Evolutionary conservation across 2,888 invertebrate species (phyloP).

Genomic region (Argyresthia albistria): DNA sequence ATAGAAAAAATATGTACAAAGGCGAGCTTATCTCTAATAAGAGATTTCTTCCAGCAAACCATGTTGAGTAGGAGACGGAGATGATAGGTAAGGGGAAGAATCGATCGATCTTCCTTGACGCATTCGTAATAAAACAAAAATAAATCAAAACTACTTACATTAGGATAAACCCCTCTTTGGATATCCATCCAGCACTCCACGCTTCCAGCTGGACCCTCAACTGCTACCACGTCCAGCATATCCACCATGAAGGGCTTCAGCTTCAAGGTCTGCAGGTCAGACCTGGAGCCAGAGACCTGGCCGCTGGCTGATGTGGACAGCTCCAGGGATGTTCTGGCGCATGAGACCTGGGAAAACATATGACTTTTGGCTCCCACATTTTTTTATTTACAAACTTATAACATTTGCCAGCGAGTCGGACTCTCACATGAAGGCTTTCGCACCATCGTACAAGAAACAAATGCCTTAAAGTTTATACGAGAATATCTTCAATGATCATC

Average conservation of each 20-base stretch:
- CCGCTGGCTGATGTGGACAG: constrained; percentile 30
- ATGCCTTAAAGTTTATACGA: too few relatives aligned
- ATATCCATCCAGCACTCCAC: constrained; percentile 87
- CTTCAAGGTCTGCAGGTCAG: constrained; percentile 44
- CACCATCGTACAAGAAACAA: too few relatives aligned
- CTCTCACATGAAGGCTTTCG: too few relatives aligned
- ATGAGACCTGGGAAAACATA: constrained; percentile 44
- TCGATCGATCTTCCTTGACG: too few relatives aligned
- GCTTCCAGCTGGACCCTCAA: constrained; percentile 75
- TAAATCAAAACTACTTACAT: constrained; percentile 48
- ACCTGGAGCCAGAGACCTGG: background rate
- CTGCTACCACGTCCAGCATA: constrained; percentile 78
- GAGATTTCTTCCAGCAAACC: too few relatives aligned
- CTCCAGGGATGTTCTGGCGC: constrained; percentile 48
- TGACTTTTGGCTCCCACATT: constrained; percentile 44
- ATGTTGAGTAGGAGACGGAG: too few relatives aligned
- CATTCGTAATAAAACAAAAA: background rate
- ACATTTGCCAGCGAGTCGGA: too few relatives aligned
- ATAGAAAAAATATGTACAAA: too few relatives aligned
- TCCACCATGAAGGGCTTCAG: constrained; percentile 79
- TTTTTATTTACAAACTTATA: background rate
- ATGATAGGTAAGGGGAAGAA: too few relatives aligned
- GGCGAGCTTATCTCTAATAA: too few relatives aligned
- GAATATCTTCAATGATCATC: too few relatives aligned
- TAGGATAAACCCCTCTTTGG: constrained; percentile 78